phyloP scores from a whole-genome alignment of 2,113 vertebrate genomes.

The Notarius lentiginosus region DNA sequence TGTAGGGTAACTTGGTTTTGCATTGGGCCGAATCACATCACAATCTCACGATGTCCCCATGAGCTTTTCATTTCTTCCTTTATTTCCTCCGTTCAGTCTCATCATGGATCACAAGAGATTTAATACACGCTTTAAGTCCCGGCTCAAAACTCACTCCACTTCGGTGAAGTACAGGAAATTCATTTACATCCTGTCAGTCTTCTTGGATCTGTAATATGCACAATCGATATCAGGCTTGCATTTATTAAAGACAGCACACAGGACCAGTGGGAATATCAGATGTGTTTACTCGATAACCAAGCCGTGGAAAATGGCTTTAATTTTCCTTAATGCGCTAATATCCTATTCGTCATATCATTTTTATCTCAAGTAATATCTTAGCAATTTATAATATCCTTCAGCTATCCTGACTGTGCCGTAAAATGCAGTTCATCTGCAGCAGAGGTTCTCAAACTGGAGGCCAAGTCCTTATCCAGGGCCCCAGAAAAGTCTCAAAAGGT shows the following conservation, averaged over 20 bases:
- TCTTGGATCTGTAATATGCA: background rate
- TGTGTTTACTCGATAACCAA: conserved; percentile 14
- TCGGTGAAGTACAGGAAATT: conserved; percentile 13
- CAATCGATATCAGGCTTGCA: conserved; percentile 9
- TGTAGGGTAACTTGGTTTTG: background rate
- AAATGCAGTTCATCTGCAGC: background rate
- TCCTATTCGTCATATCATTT: background rate
- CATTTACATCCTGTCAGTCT: conserved; percentile 22
- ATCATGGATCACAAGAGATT: background rate
- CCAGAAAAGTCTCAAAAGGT: background rate
- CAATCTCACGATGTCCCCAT: no score
- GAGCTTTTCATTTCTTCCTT: background rate
- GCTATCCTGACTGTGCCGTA: background rate
- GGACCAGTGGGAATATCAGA: conserved; percentile 19
- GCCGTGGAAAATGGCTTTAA: conserved; percentile 48
- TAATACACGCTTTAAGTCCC: background rate
- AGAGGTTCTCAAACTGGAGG: background rate
- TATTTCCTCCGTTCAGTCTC: background rate
- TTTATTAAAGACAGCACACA: conserved; percentile 17
- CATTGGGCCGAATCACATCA: no score
- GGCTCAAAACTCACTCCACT: background rate
- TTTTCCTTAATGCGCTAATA: conserved; percentile 6
- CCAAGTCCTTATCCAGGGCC: background rate
- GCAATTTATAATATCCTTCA: background rate
- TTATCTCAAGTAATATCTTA: conserved; percentile 3